Evolutionary conservation across 2,888 invertebrate genomes (phyloP).

Genomic region (Saturnia pavonia): DNA sequence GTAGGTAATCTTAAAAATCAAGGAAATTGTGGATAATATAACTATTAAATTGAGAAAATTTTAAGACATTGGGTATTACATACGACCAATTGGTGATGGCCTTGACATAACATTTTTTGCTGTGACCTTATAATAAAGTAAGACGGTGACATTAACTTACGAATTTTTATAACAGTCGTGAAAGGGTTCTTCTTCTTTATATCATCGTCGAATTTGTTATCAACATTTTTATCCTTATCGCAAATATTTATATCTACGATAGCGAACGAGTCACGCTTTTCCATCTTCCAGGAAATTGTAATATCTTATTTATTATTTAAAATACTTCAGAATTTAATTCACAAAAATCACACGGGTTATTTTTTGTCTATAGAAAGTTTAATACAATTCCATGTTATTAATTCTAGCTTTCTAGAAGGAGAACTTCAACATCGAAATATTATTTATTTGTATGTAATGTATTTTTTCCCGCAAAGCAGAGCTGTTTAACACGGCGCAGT

Average conservation of each 20-base stretch:
- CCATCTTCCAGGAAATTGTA: constrained; percentile 42
- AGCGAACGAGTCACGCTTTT: constrained; percentile 63
- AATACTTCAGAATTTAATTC: background rate
- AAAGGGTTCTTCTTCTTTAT: constrained; percentile 50
- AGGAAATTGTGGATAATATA: too few species aligned
- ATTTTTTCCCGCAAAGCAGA: constrained; percentile 16
- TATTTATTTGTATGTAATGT: background rate
- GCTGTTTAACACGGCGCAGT: constrained; percentile 1
- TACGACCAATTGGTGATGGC: background rate
- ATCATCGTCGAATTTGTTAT: constrained; percentile 35
- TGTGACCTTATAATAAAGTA: constrained; percentile 1
- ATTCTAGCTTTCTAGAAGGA: background rate
- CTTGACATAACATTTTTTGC: background rate
- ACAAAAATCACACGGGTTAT: background rate
- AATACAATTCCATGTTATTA: background rate
- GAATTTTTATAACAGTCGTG: constrained; percentile 63
- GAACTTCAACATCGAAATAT: background rate
- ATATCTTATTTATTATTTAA: background rate
- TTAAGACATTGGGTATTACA: background rate
- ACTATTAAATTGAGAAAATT: background rate
- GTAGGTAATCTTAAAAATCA: too few species aligned
- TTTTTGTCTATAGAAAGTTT: background rate
- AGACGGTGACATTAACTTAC: constrained; percentile 52
- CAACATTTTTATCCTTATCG: constrained; percentile 52
- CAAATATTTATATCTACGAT: constrained; percentile 65